Conservation (phyloP, 2,797 vertebrate species). For the Lepus oiostolus region DNA sequence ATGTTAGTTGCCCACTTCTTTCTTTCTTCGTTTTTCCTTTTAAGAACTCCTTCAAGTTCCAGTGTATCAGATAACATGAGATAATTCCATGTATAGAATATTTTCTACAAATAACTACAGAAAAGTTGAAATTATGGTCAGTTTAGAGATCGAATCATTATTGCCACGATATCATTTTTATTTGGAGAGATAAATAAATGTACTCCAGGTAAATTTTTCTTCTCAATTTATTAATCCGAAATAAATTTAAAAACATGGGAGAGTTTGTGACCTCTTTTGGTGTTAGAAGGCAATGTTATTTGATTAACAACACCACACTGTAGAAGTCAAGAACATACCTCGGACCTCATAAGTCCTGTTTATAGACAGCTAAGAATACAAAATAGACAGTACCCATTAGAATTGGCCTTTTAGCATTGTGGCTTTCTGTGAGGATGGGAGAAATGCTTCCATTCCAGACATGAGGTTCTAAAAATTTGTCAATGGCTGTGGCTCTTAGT, state of each 20-base stretch:
- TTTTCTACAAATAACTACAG: neutral
- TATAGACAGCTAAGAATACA: accelerated
- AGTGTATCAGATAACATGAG: neutral
- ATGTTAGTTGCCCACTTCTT: accelerated
- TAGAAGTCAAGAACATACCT: neutral
- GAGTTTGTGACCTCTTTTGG: neutral
- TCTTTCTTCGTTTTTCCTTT: neutral
- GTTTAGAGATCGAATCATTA: neutral
- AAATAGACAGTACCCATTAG: accelerated
- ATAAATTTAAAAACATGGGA: neutral
- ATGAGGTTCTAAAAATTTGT: neutral
- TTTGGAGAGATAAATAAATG: neutral
- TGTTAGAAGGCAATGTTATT: neutral
- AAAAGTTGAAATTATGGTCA: neutral
- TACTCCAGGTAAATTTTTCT: neutral
- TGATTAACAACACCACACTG: neutral
- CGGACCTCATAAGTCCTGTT: accelerated
- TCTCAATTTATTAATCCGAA: neutral
- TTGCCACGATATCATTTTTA: neutral
- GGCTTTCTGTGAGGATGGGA: neutral
- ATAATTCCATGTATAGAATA: accelerated
- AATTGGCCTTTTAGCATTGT: neutral
- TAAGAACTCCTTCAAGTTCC: neutral
- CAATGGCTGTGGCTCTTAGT: neutral
- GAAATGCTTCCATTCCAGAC: neutral